Percentiles rank a stretch among this genome's conserved stretches.
phyloP scores from a whole-genome alignment of 2,113 vertebrate genomes.

The Pitta sordida region DNA sequence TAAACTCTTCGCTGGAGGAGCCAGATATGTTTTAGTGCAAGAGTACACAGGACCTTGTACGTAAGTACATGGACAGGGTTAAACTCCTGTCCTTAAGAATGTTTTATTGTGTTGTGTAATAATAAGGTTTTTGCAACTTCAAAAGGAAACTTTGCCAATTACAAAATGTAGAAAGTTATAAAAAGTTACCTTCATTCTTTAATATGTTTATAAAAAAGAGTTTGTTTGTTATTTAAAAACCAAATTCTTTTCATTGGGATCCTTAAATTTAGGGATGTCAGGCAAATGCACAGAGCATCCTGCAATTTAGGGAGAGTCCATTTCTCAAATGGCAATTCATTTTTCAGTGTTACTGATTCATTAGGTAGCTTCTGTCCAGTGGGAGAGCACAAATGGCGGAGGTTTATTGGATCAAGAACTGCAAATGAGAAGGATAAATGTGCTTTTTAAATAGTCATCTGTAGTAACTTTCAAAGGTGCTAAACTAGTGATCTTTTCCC shows the following conservation, averaged over 20 bases:
- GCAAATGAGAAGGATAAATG: slow-evolving; percentile 78
- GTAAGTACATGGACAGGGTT: not conserved
- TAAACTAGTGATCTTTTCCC: slow-evolving; percentile 71
- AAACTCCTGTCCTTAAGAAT: not conserved
- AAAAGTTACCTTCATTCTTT: not conserved
- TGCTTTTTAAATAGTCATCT: slow-evolving; percentile 75
- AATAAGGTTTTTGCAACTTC: not conserved
- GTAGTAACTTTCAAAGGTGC: slow-evolving; percentile 77
- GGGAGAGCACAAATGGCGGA: slow-evolving; percentile 4
- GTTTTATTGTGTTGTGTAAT: not conserved
- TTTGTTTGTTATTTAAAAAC: not conserved
- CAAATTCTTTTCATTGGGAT: not conserved
- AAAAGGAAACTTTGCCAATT: not conserved
- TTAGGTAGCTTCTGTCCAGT: not conserved
- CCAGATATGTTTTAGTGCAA: not conserved
- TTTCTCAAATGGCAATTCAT: not conserved
- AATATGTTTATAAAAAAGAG: not conserved
- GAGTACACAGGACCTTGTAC: not conserved
- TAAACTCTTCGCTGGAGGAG: not conserved
- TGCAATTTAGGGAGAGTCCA: not conserved
- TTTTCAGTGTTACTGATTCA: slow-evolving; percentile 47
- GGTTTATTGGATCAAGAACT: slow-evolving; percentile 48
- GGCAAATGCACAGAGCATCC: not conserved
- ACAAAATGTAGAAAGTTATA: not conserved
- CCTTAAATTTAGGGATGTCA: not conserved